Percentiles rank a stretch among this genome's conserved stretches.
Conservation (phyloP, 2,888 invertebrate genomes). For the Nemoura dubitans region DNA sequence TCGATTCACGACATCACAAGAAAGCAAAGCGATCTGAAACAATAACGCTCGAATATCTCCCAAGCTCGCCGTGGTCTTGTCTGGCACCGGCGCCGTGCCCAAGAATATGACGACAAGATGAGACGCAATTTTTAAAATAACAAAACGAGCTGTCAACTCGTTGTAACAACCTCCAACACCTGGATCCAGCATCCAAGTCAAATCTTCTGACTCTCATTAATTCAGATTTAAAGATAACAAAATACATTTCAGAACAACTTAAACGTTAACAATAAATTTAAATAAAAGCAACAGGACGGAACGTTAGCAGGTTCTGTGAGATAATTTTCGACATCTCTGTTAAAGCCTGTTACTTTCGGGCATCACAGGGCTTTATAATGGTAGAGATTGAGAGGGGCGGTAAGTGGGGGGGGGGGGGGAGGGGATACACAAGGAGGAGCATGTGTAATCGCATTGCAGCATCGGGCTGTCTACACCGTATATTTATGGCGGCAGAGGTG, state of each 20-base stretch:
- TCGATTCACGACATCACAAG: background rate
- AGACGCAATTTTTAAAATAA: slow-evolving; percentile 7
- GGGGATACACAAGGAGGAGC: slow-evolving; percentile 17
- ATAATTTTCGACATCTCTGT: slow-evolving; percentile 37
- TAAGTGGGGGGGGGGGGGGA: background rate
- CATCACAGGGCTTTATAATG: background rate
- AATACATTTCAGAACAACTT: background rate
- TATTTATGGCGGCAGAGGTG: slow-evolving; percentile 31
- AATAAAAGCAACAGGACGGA: slow-evolving; percentile 26
- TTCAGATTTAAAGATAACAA: slow-evolving; percentile 32
- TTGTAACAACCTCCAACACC: background rate
- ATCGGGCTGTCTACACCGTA: slow-evolving; percentile 36
- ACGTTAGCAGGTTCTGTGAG: slow-evolving; percentile 22
- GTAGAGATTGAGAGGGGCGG: background rate
- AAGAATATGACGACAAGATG: background rate
- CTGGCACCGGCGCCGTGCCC: background rate
- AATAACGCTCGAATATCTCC: background rate
- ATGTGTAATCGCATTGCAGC: slow-evolving; percentile 21
- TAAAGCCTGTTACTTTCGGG: background rate
- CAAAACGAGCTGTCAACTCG: background rate
- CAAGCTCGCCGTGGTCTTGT: background rate
- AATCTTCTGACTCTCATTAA: slow-evolving; percentile 21
- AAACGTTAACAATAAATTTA: slow-evolving; percentile 33
- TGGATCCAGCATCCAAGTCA: background rate
- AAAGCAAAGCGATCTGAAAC: background rate